These are phyloP conservation scores for Argynnis bischoffii DNA, from an alignment of 2,888 invertebrate species.

Conservation along the genomic window DNA sequence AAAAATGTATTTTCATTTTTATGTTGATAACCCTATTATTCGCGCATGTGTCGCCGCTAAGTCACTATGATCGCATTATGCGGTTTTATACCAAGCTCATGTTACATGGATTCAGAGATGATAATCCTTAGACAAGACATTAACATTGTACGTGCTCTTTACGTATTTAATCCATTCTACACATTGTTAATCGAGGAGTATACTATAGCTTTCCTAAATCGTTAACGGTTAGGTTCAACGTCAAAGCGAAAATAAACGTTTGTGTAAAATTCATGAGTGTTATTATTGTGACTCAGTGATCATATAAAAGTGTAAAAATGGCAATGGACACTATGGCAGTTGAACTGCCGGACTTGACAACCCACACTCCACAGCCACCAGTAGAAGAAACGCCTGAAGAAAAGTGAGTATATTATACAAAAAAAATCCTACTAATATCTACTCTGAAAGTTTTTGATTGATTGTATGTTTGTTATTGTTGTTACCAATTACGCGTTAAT, in stretches of 20 bases:
- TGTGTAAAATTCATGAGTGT: slow-evolving; percentile 45
- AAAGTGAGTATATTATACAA: slow-evolving; percentile 66
- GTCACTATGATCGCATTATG: slow-evolving; percentile 20
- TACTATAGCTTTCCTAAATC: slow-evolving; percentile 30
- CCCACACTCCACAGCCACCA: slow-evolving; percentile 61
- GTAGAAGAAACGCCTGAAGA: slow-evolving; percentile 75
- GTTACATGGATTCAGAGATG: not conserved
- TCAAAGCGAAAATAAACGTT: not conserved
- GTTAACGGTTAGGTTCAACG: not conserved
- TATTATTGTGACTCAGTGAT: slow-evolving; percentile 47
- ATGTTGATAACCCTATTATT: slow-evolving; percentile 14
- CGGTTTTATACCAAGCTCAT: slow-evolving; percentile 7
- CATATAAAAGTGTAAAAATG: slow-evolving; percentile 55
- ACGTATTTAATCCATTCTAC: not conserved
- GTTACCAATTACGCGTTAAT: not conserved
- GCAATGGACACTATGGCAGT: slow-evolving; percentile 81
- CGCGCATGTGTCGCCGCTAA: slow-evolving; percentile 14
- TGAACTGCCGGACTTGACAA: slow-evolving; percentile 73
- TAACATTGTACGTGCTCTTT: not conserved
- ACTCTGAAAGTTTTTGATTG: not conserved
- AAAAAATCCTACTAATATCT: not conserved
- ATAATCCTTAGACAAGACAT: not conserved
- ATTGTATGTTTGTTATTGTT: not conserved
- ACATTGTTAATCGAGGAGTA: not conserved
- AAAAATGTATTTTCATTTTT: not conserved